Evolutionary conservation across 2,113 vertebrate genomes (phyloP).

Genomic region (Thunnus thynnus): DNA sequence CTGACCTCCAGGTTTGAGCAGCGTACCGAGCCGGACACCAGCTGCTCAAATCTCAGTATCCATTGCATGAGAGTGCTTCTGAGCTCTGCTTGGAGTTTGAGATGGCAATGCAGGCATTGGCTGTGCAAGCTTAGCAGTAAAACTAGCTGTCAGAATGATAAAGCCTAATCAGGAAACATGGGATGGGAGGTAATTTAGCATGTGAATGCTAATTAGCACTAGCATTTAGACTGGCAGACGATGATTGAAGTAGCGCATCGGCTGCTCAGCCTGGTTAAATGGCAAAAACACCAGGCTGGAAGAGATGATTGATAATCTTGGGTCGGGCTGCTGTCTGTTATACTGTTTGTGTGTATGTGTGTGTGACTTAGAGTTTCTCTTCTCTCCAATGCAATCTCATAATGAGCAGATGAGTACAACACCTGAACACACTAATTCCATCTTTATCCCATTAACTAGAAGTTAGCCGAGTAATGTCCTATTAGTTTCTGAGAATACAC

Average conservation of each 20-base stretch:
- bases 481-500: constrained; percentile 62
- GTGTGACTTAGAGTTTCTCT: constrained; percentile 36
- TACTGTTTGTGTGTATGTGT: constrained; percentile 51
- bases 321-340: constrained; percentile 56
- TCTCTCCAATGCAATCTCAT: constrained; percentile 61
- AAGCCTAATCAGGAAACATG: constrained; percentile 82
- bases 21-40: not conserved
- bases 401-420: constrained; percentile 76
- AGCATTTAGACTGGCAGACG: constrained; percentile 80
- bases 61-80: constrained; percentile 21
- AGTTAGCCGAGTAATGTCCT: constrained; percentile 65
- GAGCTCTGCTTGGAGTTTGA: constrained; percentile 52
- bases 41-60: constrained; percentile 14
- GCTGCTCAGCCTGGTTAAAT: constrained; percentile 71
- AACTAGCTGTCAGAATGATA: constrained; percentile 79
- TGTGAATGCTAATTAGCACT: constrained; percentile 83
- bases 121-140: constrained; percentile 57
- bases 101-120: constrained; percentile 32
- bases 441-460: constrained; percentile 72
- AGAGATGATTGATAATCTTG: constrained; percentile 77
- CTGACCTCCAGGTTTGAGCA: not conserved
- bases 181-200: constrained; percentile 83
- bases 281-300: constrained; percentile 71
- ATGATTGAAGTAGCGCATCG: constrained; percentile 82
- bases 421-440: constrained; percentile 78